phyloP scores from a whole-genome alignment of 2,113 vertebrate genomes.

The Ceratotherium simum region DNA sequence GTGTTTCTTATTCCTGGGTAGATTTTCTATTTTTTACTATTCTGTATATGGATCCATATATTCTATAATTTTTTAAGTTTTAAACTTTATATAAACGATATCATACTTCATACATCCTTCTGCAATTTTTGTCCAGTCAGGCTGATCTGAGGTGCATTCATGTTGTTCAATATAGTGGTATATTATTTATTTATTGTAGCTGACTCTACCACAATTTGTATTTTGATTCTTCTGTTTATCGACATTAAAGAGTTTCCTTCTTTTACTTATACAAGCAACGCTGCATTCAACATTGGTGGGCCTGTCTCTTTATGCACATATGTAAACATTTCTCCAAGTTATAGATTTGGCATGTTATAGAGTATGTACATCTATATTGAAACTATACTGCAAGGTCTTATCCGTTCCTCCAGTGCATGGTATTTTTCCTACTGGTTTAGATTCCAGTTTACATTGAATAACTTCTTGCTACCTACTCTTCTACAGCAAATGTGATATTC shows the following conservation, averaged over 20 bases:
- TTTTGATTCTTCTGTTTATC: neutral
- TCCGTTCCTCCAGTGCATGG: neutral
- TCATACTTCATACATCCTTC: too few relatives aligned
- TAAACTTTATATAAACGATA: too few relatives aligned
- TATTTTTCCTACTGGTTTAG: neutral
- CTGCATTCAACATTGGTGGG: neutral
- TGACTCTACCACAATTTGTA: neutral
- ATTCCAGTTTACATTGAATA: neutral
- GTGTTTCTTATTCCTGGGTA: neutral
- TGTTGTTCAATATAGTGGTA: neutral
- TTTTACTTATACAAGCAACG: neutral
- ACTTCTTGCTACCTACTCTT: neutral
- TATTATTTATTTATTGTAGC: neutral
- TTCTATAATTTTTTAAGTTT: too few relatives aligned
- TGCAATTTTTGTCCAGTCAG: neutral
- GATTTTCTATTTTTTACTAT: neutral
- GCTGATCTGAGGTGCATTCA: neutral
- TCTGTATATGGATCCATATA: neutral
- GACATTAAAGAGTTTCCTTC: neutral
- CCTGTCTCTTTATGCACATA: neutral
- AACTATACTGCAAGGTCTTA: neutral
- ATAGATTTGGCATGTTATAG: neutral
- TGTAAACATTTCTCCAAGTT: neutral
- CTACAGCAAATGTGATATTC: neutral
- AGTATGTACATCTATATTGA: neutral